Base-by-base conservation (phyloP, 2,797 vertebrate genomes). In the Lutra lutra region DNA sequence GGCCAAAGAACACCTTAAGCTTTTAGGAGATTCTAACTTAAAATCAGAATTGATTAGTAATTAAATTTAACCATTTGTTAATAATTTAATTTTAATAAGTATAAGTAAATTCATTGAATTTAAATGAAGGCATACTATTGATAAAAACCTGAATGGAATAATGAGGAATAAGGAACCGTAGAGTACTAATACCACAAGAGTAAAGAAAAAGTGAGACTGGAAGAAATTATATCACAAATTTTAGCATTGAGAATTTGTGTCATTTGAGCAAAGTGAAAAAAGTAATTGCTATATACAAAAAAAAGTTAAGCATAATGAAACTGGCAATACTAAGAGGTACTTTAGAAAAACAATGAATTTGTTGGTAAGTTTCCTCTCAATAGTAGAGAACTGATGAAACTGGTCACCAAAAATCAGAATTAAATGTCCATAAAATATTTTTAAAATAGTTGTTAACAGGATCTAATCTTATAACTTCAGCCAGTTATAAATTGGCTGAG, bases 1-100 rank as follows among this genome's bases (percentile, higher is more conserved):
- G 58, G 23, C 15, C 38, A 75, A 62, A 93, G 9, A 54, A 40
- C 11, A 75, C 4, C 12, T 46, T 70, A 91, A 83, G 15, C 21
- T 56, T 56, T 62, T 94, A 72, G 40, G 20, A 38, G 1, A 80
- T 21, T 82, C 9, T 70, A 86, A 70, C 23, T 72, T 84, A n/a
- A 23, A 77, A 90, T 62, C 0, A 70, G 32, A 86, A 60, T 48
- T 78, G 68, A 75, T 46, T 58, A 58, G 56, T 58, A 90, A 86
- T 78, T 60, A 51, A 72, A 68, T 46, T 54, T 62, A 73, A 56
- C 20, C 85, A 54, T 72, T 72, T 83, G 64, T 51, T 86, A 80
- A 84, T 91, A 70, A 77, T 80, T 86, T 88, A 70, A 77, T 86
- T 86, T 72, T 29, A 72, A n/a, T 40, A 54, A 97, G 54, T 62